phyloP scores from a whole-genome alignment of 2,797 vertebrate genomes.

The Podarcis lilfordi region DNA sequence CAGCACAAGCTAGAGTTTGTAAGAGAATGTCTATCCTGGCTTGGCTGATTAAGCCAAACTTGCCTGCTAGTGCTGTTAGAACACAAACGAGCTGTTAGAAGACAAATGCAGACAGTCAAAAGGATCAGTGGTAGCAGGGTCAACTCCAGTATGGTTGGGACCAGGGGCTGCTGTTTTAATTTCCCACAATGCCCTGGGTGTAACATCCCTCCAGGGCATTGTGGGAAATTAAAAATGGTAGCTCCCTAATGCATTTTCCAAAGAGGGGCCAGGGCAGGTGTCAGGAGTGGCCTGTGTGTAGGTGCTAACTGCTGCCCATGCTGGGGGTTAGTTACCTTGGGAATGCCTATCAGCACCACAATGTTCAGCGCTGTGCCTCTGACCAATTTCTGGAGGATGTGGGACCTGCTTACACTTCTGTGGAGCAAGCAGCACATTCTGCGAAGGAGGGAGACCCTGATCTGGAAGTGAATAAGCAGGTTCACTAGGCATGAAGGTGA shows the following conservation, averaged over 20 bases:
- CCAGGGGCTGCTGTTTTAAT: background rate
- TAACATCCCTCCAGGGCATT: background rate
- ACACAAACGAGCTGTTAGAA: background rate
- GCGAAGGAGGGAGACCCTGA: background rate
- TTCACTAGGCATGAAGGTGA: background rate
- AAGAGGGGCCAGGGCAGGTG: background rate
- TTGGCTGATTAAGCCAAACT: background rate
- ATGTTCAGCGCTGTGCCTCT: background rate
- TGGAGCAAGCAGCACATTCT: background rate
- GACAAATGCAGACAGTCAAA: background rate
- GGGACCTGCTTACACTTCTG: background rate
- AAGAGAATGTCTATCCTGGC: background rate
- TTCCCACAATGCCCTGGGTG: background rate
- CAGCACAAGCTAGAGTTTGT: background rate
- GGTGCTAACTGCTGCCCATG: background rate
- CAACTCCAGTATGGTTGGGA: background rate
- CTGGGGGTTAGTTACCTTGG: background rate
- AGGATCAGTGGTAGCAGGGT: background rate
- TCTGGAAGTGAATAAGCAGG: background rate
- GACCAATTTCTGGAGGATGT: background rate
- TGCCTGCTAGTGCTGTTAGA: background rate
- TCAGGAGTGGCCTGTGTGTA: background rate
- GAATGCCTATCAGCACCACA: background rate
- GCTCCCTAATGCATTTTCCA: background rate
- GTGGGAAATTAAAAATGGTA: background rate